Evolutionary conservation across 1,140 invertebrate species (phyloP).

Genomic region (Orius laevigatus): DNA sequence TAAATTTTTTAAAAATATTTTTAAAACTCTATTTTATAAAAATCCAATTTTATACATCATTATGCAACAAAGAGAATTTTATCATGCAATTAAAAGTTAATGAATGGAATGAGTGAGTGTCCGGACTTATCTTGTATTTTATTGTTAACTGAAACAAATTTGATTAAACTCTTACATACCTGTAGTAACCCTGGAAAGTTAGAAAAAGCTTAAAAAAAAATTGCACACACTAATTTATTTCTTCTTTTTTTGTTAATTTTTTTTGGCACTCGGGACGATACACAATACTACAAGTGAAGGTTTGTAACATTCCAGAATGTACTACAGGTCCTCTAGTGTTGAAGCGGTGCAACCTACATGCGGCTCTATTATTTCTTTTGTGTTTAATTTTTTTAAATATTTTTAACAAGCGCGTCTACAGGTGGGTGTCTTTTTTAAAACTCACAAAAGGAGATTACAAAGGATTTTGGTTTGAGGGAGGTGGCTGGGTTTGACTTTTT

Average conservation of each 20-base stretch:
- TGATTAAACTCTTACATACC: conserved; percentile 11
- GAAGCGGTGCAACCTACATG: conserved; percentile 9
- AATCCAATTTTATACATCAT: background rate
- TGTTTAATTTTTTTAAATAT: background rate
- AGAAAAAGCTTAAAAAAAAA: background rate
- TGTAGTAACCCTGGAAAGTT: conserved; percentile 13
- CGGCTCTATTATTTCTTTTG: background rate
- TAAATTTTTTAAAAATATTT: background rate
- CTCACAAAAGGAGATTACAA: background rate
- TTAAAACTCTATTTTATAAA: background rate
- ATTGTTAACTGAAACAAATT: conserved; percentile 1
- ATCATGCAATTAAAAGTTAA: background rate
- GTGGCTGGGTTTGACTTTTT: no score
- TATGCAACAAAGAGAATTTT: background rate
- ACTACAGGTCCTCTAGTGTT: conserved; percentile 11
- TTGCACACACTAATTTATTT: background rate
- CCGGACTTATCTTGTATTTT: background rate
- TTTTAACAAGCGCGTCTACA: background rate
- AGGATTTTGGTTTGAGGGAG: background rate
- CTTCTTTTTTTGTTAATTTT: no score
- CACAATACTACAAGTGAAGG: conserved; percentile 10
- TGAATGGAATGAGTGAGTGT: background rate
- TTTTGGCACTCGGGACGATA: conserved; percentile 3
- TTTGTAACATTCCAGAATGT: conserved; percentile 12
- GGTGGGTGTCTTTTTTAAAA: background rate